A percentile compares a stretch with the other conserved stretches of the same genome.
Evolutionary conservation across 2,888 invertebrate species (phyloP).

Genomic region (Metallyticus violacea): DNA sequence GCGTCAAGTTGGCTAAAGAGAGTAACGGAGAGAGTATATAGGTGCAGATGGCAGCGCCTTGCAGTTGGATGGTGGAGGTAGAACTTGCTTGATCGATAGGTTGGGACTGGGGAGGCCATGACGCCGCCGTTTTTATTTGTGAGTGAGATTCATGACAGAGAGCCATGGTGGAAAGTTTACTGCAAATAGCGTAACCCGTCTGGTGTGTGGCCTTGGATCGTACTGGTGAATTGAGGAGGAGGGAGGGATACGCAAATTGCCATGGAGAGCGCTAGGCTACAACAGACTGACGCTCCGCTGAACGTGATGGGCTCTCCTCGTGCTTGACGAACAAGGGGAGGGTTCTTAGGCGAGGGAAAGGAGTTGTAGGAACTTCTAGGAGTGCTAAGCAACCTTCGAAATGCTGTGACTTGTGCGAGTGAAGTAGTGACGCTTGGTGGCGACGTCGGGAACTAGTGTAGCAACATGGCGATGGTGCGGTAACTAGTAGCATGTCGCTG

Average conservation of each 20-base stretch:
- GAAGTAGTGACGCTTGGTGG: neutral
- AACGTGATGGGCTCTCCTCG: neutral
- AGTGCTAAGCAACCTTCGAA: neutral
- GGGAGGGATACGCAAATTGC: neutral
- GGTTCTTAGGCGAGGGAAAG: neutral
- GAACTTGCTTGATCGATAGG: neutral
- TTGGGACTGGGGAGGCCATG: neutral
- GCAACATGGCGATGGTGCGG: neutral
- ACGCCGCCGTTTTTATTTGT: neutral
- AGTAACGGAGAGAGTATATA: neutral
- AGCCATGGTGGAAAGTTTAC: neutral
- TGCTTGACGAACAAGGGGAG: neutral
- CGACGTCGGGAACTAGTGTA: neutral
- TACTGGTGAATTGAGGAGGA: neutral
- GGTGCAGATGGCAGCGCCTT: neutral
- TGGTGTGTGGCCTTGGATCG: neutral
- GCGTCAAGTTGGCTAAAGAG: neutral
- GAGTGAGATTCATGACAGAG: neutral
- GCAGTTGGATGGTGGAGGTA: neutral
- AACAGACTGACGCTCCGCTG: neutral
- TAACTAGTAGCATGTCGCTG: conserved; percentile 21
- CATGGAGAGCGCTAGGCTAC: neutral
- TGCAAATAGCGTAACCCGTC: neutral
- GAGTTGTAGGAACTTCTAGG: neutral
- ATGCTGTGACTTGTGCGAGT: neutral